A percentile compares a stretch with the other conserved stretches of the same genome.
These are phyloP conservation scores for Pseudococcus viburni DNA, from an alignment of 2,888 invertebrate genomes.

Conservation along the genomic window DNA sequence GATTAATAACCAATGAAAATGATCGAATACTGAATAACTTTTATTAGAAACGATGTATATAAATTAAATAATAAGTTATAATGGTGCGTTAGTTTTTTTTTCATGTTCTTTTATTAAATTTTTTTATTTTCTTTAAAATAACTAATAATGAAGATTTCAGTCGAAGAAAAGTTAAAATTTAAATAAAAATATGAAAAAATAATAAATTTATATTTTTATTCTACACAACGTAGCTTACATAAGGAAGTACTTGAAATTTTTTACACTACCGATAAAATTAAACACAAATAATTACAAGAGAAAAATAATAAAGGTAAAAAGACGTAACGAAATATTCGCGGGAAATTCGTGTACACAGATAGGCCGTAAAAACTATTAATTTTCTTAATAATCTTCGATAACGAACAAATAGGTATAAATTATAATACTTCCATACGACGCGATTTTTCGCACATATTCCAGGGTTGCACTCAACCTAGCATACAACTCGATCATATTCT, in stretches of 20 bases:
- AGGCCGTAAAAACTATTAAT: slow-evolving; percentile 59
- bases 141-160: slow-evolving; percentile 51
- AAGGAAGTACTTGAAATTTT: slow-evolving; percentile 56
- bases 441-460: slow-evolving; percentile 16
- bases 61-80: slow-evolving; percentile 64
- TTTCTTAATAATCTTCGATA: slow-evolving; percentile 5
- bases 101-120: background rate
- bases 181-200: slow-evolving; percentile 61
- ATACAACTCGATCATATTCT: background rate
- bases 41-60: slow-evolving; percentile 66
- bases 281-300: slow-evolving; percentile 60
- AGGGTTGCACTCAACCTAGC: background rate
- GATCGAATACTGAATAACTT: slow-evolving; percentile 60
- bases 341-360: slow-evolving; percentile 45
- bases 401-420: slow-evolving; percentile 31
- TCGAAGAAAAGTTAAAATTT: slow-evolving; percentile 47
- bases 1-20: background rate
- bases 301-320: slow-evolving; percentile 36
- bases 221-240: slow-evolving; percentile 62
- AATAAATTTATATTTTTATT: slow-evolving; percentile 60
- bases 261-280: slow-evolving; percentile 29
- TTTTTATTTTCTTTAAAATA: slow-evolving; percentile 28
- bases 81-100: slow-evolving; percentile 65
- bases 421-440: slow-evolving; percentile 14
- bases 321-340: slow-evolving; percentile 52